A percentile compares a stretch with the other conserved stretches of the same genome.
Evolutionary conservation across 2,113 vertebrate species (phyloP).

Genomic region (Nycticryphes semicollaris): DNA sequence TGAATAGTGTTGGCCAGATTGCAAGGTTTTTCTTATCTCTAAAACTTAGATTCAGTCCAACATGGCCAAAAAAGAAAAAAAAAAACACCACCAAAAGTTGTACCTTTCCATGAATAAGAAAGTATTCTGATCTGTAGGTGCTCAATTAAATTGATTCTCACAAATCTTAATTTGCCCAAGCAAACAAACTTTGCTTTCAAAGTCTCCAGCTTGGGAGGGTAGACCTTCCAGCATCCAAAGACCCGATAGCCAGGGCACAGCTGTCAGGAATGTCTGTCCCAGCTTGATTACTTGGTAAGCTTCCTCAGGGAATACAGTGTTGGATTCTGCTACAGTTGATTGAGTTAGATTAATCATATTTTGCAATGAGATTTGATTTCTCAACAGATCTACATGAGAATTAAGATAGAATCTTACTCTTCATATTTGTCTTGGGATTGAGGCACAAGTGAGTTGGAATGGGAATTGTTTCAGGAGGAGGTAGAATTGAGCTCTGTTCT

Average conservation of each 20-base stretch:
- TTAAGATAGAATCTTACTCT: background rate
- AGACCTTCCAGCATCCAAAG: background rate
- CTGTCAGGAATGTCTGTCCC: background rate
- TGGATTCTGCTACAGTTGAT: background rate
- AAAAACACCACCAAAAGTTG: background rate
- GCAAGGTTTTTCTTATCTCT: background rate
- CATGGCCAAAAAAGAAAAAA: background rate
- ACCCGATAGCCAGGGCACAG: accelerated
- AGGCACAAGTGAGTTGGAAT: background rate
- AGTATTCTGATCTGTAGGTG: background rate
- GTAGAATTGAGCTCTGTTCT: background rate
- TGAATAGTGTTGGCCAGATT: background rate
- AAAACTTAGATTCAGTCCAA: background rate
- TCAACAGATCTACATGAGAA: background rate
- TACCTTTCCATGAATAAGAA: background rate
- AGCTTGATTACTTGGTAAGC: background rate
- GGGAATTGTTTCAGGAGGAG: background rate
- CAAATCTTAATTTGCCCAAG: background rate
- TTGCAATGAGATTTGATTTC: background rate
- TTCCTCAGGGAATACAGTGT: background rate
- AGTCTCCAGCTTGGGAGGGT: background rate
- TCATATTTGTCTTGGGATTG: background rate
- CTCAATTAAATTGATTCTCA: background rate
- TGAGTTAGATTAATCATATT: background rate
- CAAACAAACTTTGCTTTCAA: background rate